Evolutionary conservation across 2,888 invertebrate genomes (phyloP).

Genomic region (Hyppa rectilinea): DNA sequence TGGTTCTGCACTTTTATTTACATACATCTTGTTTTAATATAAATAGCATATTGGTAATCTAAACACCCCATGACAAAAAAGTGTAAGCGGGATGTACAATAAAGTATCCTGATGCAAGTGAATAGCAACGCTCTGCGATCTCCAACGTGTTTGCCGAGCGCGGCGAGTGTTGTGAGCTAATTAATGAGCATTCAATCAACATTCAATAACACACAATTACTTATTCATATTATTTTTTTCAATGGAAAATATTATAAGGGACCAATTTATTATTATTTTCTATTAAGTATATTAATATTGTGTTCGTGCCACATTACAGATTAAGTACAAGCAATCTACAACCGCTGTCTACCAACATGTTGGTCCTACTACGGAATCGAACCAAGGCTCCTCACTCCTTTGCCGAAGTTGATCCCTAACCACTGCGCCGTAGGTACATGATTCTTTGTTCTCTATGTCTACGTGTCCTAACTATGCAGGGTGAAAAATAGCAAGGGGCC

Average conservation of each 20-base stretch:
- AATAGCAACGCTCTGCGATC: slow-evolving; percentile 18
- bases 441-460: no score
- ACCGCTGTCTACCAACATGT: not conserved
- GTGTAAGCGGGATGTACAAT: not conserved
- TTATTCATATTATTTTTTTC: no score
- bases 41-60: no score
- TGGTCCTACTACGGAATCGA: not conserved
- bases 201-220: not conserved
- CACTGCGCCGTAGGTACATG: no score
- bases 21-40: no score
- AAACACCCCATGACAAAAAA: not conserved
- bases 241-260: no score
- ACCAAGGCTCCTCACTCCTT: not conserved
- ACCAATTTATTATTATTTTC: no score
- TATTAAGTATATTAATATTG: no score
- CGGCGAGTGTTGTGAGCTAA: not conserved
- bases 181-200: not conserved
- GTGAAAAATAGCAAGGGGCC: no score
- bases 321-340: no score
- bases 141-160: not conserved
- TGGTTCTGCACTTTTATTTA: not conserved
- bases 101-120: not conserved
- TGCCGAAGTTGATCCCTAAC: not conserved
- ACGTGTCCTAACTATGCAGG: no score
- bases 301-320: no score